These are phyloP conservation scores for Fulica atra DNA, from an alignment of 2,113 vertebrate species.

Conservation along the genomic window DNA sequence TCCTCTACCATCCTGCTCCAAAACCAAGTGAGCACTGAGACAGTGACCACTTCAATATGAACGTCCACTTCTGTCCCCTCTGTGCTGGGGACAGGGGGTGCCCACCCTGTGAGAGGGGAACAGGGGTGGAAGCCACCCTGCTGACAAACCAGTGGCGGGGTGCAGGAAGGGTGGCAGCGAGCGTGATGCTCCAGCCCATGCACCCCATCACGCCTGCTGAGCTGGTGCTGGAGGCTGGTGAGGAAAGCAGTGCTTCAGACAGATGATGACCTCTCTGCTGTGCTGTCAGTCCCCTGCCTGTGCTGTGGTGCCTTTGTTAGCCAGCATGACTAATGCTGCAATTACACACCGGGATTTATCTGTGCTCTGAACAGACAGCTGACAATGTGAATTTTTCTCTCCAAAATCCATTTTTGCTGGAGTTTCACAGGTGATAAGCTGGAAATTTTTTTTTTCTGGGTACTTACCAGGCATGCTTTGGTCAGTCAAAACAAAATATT, in stretches of 20 bases:
- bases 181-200: rapidly evolving
- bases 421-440: neutral
- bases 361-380: neutral
- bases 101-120: neutral
- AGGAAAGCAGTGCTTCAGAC: neutral
- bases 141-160: rapidly evolving
- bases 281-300: rapidly evolving
- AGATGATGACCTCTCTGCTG: neutral
- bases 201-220: neutral
- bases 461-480: neutral
- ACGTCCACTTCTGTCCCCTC: neutral
- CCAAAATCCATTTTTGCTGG: neutral
- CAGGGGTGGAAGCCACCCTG: neutral
- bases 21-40: neutral
- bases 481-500: neutral
- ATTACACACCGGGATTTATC: neutral
- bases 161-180: rapidly evolving
- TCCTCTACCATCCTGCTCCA: neutral
- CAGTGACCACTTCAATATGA: neutral
- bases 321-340: neutral
- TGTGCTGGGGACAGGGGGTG: neutral
- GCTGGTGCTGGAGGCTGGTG: neutral
- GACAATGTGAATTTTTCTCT: neutral
- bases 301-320: neutral
- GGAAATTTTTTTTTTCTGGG: neutral